Base-by-base conservation (phyloP, 2,888 invertebrate species). In the Tipula confusa region DNA sequence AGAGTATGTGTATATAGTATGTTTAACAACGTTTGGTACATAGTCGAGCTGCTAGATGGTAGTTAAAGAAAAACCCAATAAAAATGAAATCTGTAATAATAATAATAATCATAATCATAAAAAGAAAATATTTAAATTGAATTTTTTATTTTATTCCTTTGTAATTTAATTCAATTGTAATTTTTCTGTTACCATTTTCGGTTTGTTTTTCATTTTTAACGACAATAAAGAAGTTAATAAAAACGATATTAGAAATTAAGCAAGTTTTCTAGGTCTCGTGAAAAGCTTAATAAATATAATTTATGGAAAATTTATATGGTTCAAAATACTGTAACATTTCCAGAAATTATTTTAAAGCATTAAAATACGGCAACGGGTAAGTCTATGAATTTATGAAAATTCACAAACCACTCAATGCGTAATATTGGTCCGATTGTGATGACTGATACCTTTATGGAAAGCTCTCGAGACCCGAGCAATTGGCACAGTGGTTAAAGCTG, bases 41-140 rank as follows among this genome's bases (percentile, higher is more conserved):
- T n/a, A 5, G 4, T 31, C 38, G 38, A 38, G 13, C n/a, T n/a
- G n/a, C n/a, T 64, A 64, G 38, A 9, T 2, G 9, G 9, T 11
- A 24, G 64, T 64, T 24, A 64, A 24, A 24, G 64, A 11, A 64
- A 64, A 64, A 18, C 64, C n/a, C 24, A 64, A 64, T 64, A 64
- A 64, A 64, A 64, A 64, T 64, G 7, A 64, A 64, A 64, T 64
- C 64, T 64, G 64, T 64, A 64, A 64, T 64, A 18, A 64, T 64
- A 64, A 64, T 64, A 64, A 64, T 64, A 64, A 64, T 64, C 64
- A 64, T 64, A 64, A n/a, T n/a, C n/a, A n/a, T n/a, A n/a, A n/a
- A 64, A 64, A 64, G 64, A 64, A 64, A 64, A 64, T 64, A 64
- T 64, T 64, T 64, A 64, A 64, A 64, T 64, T 64, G 64, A 64